Evolutionary conservation across 2,797 vertebrate species (phyloP).

Genomic region (Chrysocyon brachyurus): DNA sequence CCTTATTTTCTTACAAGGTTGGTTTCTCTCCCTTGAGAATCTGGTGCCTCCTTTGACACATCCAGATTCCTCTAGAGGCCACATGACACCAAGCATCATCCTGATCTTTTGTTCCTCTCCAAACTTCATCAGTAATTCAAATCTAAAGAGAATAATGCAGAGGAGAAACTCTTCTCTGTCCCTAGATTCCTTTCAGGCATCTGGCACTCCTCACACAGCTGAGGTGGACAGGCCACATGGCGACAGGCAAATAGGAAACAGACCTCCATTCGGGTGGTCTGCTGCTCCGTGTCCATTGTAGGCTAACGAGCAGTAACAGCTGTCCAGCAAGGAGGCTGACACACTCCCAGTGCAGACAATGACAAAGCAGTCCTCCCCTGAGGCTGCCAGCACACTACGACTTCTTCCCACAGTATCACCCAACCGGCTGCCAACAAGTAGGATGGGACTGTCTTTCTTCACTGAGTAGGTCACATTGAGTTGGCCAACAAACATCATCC

Average conservation of each 20-base stretch:
- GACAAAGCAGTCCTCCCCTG: constrained; percentile 1
- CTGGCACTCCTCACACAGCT: constrained; percentile 65
- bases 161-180: not conserved
- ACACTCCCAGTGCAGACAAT: constrained; percentile 16
- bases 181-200: constrained; percentile 43
- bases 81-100: not conserved
- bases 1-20: not conserved
- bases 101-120: not conserved
- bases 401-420: constrained; percentile 76
- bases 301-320: constrained; percentile 9
- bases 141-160: constrained; percentile 53
- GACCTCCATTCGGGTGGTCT: constrained; percentile 76
- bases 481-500: constrained; percentile 78
- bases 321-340: constrained; percentile 72
- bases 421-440: constrained; percentile 78
- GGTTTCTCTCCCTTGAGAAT: not conserved
- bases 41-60: not conserved
- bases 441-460: constrained; percentile 82
- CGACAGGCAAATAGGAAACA: constrained; percentile 72
- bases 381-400: constrained; percentile 67
- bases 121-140: rapidly evolving
- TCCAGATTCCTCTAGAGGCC: not conserved
- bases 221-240: constrained; percentile 50
- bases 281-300: constrained; percentile 70
- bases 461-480: constrained; percentile 80